Evolutionary conservation across 2,113 vertebrate genomes (phyloP).

Genomic region (Paramisgurnus dabryanus): DNA sequence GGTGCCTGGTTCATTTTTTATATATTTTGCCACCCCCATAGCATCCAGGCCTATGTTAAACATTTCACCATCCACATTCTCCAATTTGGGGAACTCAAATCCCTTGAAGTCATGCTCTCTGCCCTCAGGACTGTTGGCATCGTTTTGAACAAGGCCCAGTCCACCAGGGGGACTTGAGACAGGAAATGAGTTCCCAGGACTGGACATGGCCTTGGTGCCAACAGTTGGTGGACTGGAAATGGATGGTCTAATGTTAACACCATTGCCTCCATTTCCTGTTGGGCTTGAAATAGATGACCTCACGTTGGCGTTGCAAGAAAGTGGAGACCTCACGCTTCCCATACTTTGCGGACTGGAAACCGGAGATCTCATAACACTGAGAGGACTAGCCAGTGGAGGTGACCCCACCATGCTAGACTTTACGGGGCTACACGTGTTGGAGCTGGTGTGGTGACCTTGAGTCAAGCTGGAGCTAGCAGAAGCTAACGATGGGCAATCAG

Average conservation of each 20-base stretch:
- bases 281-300: conserved; percentile 92
- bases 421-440: conserved; percentile 87
- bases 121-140: conserved; percentile 82
- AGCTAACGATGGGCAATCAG: conserved; percentile 75
- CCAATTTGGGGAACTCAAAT: conserved; percentile 89
- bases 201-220: conserved; percentile 72
- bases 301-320: conserved; percentile 86
- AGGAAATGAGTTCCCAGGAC: conserved; percentile 79
- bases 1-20: conserved; percentile 92
- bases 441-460: conserved; percentile 80
- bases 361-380: conserved; percentile 93
- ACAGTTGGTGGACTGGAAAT: conserved; percentile 87
- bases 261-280: conserved; percentile 74
- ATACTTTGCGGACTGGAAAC: conserved; percentile 95
- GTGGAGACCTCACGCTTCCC: conserved; percentile 89
- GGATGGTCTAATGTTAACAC: conserved; percentile 74
- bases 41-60: conserved; percentile 81
- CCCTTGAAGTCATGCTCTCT: conserved; percentile 82
- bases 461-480: conserved; percentile 78
- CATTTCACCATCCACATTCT: conserved; percentile 84
- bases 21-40: conserved; percentile 91
- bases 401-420: conserved; percentile 88
- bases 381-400: conserved; percentile 89
- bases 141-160: conserved; percentile 80
- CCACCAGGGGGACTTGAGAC: conserved; percentile 87